These are phyloP conservation scores for Alligator sinensis DNA, from an alignment of 2,113 vertebrate genomes.

Conservation along the genomic window DNA sequence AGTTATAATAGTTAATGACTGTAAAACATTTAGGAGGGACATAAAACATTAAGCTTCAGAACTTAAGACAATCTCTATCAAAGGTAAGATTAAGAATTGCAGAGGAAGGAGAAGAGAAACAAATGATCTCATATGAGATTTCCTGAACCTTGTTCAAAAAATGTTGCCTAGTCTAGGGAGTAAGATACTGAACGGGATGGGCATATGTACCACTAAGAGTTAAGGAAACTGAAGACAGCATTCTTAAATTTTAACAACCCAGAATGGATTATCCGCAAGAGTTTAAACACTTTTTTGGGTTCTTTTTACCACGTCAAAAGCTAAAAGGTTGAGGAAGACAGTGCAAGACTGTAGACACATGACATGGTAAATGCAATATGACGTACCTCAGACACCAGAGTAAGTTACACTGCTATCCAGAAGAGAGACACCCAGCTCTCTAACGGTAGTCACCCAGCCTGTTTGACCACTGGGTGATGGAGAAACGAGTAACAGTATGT, in stretches of 20 bases:
- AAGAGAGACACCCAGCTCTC: no score
- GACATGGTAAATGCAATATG: no score
- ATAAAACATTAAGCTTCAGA: not conserved
- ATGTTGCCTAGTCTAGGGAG: not conserved
- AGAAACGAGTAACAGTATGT: no score
- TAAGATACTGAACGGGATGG: not conserved
- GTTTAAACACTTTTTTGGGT: not conserved
- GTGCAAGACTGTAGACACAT: no score
- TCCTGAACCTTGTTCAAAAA: not conserved
- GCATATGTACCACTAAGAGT: not conserved
- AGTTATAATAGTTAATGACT: not conserved
- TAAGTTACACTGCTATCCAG: no score
- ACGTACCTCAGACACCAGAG: no score
- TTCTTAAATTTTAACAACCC: not conserved
- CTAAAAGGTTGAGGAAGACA: not conserved
- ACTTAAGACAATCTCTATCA: not conserved
- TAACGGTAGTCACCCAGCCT: no score
- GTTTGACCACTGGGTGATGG: no score
- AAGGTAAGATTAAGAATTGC: not conserved
- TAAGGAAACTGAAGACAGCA: not conserved
- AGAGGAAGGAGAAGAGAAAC: not conserved
- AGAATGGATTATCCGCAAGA: not conserved
- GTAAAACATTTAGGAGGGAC: not conserved
- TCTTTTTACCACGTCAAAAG: not conserved
- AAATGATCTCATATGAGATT: not conserved